Percentiles rank a stretch among this genome's conserved stretches.
Evolutionary conservation across 1,140 invertebrate genomes (phyloP).

Genomic region (Plutomurus gul): DNA sequence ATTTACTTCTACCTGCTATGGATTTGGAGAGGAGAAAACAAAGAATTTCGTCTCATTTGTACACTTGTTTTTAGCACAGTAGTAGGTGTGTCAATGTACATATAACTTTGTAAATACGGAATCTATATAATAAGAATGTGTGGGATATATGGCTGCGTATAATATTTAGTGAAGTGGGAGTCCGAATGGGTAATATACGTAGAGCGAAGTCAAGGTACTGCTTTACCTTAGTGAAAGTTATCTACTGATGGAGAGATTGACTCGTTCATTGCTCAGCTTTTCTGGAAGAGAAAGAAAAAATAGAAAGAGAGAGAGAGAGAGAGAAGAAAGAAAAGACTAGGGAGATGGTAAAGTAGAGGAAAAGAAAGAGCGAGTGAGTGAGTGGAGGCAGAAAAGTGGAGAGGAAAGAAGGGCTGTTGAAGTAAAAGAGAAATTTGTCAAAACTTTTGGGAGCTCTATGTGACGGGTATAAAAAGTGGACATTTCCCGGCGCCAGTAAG

Average conservation of each 20-base stretch:
- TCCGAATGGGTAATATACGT: background rate
- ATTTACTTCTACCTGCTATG: too few relatives aligned
- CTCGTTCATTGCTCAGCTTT: background rate
- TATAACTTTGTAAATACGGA: too few relatives aligned
- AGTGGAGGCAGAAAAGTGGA: slow-evolving; percentile 32
- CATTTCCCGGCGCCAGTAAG: slow-evolving; percentile 53
- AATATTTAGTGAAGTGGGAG: background rate
- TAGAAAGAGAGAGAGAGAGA: background rate
- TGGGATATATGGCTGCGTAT: too few relatives aligned
- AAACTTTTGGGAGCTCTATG: slow-evolving; percentile 46
- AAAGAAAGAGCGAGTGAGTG: slow-evolving; percentile 17
- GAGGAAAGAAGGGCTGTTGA: slow-evolving; percentile 32
- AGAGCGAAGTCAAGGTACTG: background rate
- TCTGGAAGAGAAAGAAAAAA: background rate
- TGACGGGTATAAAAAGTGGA: slow-evolving; percentile 52
- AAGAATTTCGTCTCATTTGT: too few relatives aligned
- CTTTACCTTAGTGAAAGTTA: slow-evolving; percentile 6
- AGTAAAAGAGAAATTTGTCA: slow-evolving; percentile 52
- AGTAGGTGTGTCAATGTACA: too few relatives aligned
- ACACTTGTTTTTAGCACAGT: too few relatives aligned
- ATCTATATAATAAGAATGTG: too few relatives aligned
- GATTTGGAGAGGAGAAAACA: too few relatives aligned
- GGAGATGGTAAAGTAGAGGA: slow-evolving; percentile 16
- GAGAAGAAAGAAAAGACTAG: background rate
- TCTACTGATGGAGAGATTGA: background rate